Conservation (phyloP, 1,140 invertebrate genomes). For the Panagrolaimus sp. region DNA sequence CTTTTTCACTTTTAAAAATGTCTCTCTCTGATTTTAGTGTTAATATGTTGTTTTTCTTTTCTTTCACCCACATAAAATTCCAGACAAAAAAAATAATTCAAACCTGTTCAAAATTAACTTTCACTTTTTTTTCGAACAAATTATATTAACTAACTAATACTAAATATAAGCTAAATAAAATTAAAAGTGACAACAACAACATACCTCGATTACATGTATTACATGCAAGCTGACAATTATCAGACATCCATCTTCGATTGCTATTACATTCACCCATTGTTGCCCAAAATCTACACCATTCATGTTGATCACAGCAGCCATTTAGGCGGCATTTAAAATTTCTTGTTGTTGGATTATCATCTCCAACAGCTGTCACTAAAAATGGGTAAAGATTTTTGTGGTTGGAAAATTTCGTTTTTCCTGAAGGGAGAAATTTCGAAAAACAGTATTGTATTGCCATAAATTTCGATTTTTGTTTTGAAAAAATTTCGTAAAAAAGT, state of each 20-base stretch:
- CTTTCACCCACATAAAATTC: not conserved
- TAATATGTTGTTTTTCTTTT: too few species aligned
- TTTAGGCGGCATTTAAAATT: slow-evolving; percentile 55
- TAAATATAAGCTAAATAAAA: too few species aligned
- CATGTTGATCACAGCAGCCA: slow-evolving; percentile 58
- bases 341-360: slow-evolving; percentile 49
- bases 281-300: slow-evolving; percentile 58
- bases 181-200: too few species aligned
- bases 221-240: slow-evolving; percentile 53
- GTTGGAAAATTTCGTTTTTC: too few species aligned
- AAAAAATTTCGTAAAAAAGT: too few species aligned
- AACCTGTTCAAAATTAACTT: not conserved
- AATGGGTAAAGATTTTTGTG: too few species aligned
- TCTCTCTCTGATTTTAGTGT: too few species aligned
- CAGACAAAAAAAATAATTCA: not conserved
- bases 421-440: too few species aligned
- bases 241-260: slow-evolving; percentile 52
- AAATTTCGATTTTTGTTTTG: too few species aligned
- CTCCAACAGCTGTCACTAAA: slow-evolving; percentile 5
- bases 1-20: too few species aligned
- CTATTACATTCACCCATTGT: slow-evolving; percentile 53
- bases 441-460: too few species aligned
- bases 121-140: not conserved
- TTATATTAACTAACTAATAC: not conserved
- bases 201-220: slow-evolving; percentile 28